Evolutionary conservation across 2,797 vertebrate species (phyloP).

Genomic region (Mormyrus hasselquistii): DNA sequence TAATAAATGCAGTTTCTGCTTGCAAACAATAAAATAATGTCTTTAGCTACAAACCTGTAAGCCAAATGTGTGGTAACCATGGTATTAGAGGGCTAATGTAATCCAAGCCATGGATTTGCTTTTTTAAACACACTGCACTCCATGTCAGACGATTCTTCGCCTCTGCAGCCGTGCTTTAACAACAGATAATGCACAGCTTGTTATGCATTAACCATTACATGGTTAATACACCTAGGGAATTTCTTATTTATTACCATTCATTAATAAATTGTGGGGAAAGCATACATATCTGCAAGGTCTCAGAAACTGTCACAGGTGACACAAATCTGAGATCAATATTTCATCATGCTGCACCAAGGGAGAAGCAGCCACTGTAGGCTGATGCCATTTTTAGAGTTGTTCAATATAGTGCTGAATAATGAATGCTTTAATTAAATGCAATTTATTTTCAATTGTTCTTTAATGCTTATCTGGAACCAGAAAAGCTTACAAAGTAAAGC

Average conservation of each 20-base stretch:
- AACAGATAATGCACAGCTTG: background rate
- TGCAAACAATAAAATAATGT: background rate
- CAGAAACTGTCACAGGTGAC: background rate
- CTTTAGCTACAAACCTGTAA: background rate
- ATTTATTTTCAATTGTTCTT: background rate
- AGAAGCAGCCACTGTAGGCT: background rate
- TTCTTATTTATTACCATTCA: background rate
- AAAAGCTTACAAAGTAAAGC: background rate
- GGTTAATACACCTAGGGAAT: background rate
- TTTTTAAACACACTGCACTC: background rate
- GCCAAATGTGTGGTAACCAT: background rate
- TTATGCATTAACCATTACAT: background rate
- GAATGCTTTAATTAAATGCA: constrained; percentile 1
- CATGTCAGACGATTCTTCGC: background rate
- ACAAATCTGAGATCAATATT: constrained; percentile 1
- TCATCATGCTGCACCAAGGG: background rate
- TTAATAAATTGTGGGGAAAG: background rate
- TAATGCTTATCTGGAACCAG: background rate
- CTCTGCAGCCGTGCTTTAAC: background rate
- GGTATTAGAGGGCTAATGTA: background rate
- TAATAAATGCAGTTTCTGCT: background rate
- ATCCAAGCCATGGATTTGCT: background rate
- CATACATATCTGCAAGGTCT: background rate
- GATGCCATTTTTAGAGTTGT: background rate
- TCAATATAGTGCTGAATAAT: constrained; percentile 1